Base-by-base conservation (phyloP, 2,888 invertebrate species). In the Cryptosula pallasiana region DNA sequence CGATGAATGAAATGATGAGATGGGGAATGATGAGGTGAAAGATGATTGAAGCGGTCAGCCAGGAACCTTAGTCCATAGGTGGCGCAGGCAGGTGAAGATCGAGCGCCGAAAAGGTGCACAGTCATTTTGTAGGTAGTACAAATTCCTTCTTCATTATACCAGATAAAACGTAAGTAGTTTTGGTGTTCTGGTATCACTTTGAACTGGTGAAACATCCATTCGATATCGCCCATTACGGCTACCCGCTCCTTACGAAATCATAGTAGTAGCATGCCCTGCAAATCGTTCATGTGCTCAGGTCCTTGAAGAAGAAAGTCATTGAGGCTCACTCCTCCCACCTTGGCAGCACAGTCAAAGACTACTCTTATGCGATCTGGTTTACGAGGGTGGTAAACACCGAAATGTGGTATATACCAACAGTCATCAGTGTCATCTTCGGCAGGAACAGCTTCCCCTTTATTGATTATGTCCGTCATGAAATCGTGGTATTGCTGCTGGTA, bases 161-260 rank as follows among this genome's bases (percentile, higher is more conserved):
- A 76, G 0, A 76, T 35, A 69, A 77, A 76, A 27, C 74, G 54
- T 1, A 76, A 69, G 69, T 63, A 76, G 55, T 75, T 72, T 34
- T 74, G 63, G 69, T 76, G 74, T 1, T 73, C 72, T n/a, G 70
- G 71, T 23, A 70, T 27, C 1, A 77, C 76, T 23, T n/a, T 16
- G 69, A 77, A 76, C 36, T 74, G 74, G 63, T 75, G 71, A 70
- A 77, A 77, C 76, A 77, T 76, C 29, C 74, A 72, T 69, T 77
- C 71, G 2, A 76, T 74, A 36, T 77, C 76, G n/a, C 73, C 73
- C n/a, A 71, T 71, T 5, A 76, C 35, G 13, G 75, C 76, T 23
- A 75, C 58, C 20, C 3, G 13, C 25, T 76, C 71, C 69, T 70
- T 74, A 27, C 76, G 54, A 35, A 76, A 76, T 23, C 75, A n/a